Conservation (phyloP, 2,888 invertebrate genomes). For the Lycia hirtaria region DNA sequence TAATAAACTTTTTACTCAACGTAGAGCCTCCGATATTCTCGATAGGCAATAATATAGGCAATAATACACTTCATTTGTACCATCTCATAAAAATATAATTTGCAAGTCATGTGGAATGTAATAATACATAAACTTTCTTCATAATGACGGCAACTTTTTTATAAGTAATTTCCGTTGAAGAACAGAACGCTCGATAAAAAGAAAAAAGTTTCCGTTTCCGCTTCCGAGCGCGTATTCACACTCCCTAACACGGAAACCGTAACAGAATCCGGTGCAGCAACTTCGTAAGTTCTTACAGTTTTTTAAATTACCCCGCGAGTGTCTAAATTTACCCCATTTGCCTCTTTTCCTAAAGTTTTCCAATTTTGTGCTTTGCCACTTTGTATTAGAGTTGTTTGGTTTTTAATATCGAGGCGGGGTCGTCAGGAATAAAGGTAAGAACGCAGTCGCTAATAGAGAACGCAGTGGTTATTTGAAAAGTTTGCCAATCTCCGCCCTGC, state of each 20-base stretch:
- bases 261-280: constrained; percentile 22
- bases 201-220: constrained; percentile 13
- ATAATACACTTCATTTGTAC: no score
- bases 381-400: constrained; percentile 26
- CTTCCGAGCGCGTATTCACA: constrained; percentile 2
- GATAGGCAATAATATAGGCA: no score
- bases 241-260: constrained; percentile 8
- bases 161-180: constrained; percentile 19
- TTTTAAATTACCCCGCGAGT: constrained; percentile 50
- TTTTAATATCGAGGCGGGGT: constrained; percentile 15
- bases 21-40: no score
- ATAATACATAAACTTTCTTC: background rate
- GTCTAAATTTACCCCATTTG: constrained; percentile 44
- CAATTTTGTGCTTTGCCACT: constrained; percentile 42
- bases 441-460: constrained; percentile 58
- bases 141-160: constrained; percentile 10
- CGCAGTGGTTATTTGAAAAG: constrained; percentile 61
- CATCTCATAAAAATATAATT: no score
- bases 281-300: constrained; percentile 46
- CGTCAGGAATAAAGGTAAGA: constrained; percentile 26
- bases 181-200: constrained; percentile 15
- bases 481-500: constrained; percentile 47
- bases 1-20: no score
- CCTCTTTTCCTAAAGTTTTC: constrained; percentile 40
- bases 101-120: no score